A percentile compares a stretch with the other conserved stretches of the same genome.
These are phyloP conservation scores for Hemistola chrysoprasaria DNA, from an alignment of 2,888 invertebrate species.

Conservation along the genomic window DNA sequence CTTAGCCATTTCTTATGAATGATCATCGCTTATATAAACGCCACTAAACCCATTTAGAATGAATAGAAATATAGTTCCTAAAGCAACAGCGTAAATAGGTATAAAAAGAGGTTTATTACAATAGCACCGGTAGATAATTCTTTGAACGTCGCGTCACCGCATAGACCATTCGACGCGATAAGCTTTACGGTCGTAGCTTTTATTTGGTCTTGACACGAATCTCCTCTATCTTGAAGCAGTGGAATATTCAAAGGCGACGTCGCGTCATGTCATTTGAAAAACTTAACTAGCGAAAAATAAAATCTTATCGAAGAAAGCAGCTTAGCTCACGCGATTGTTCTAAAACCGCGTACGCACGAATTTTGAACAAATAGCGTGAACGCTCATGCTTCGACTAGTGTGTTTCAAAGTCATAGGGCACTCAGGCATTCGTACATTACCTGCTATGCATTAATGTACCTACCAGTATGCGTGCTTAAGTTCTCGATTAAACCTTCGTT, in stretches of 20 bases:
- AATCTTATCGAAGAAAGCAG: slow-evolving; percentile 23
- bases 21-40: too few relatives aligned
- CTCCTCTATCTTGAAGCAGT: slow-evolving; percentile 49
- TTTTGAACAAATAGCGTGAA: slow-evolving; percentile 24
- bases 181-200: slow-evolving; percentile 60
- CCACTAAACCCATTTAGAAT: too few relatives aligned
- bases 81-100: slow-evolving; percentile 34
- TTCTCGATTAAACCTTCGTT: too few relatives aligned
- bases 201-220: slow-evolving; percentile 71
- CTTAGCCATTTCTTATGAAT: too few relatives aligned
- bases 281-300: slow-evolving; percentile 23
- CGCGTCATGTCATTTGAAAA: slow-evolving; percentile 23
- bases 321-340: slow-evolving; percentile 31
- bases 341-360: slow-evolving; percentile 20
- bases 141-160: slow-evolving; percentile 37
- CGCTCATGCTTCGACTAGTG: slow-evolving; percentile 11
- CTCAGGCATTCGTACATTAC: too few relatives aligned
- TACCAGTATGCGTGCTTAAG: too few relatives aligned
- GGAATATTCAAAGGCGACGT: slow-evolving; percentile 43
- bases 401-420: slow-evolving; percentile 29
- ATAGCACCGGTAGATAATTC: slow-evolving; percentile 48
- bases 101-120: slow-evolving; percentile 41
- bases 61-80: slow-evolving; percentile 27
- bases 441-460: too few relatives aligned
- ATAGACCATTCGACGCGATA: slow-evolving; percentile 59